These are phyloP conservation scores for Microplitis demolitor DNA, from an alignment of 1,140 invertebrate genomes.

Conservation along the genomic window DNA sequence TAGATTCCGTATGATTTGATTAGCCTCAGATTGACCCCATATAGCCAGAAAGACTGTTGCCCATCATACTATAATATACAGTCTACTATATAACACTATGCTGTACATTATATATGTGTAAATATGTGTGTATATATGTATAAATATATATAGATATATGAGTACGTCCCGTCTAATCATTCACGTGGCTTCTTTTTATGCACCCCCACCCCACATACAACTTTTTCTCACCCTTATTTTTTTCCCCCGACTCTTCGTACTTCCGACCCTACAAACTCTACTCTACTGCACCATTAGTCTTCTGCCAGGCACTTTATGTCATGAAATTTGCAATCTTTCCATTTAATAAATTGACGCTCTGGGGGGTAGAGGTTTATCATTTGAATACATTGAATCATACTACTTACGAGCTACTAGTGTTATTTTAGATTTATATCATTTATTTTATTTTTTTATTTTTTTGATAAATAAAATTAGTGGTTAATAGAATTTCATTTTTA, in stretches of 20 bases:
- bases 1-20: slow-evolving; percentile 60
- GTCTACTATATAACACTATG: not conserved
- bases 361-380: slow-evolving; percentile 46
- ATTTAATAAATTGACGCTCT: slow-evolving; percentile 61
- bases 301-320: slow-evolving; percentile 59
- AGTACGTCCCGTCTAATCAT: slow-evolving; percentile 49
- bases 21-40: slow-evolving; percentile 63
- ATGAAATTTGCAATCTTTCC: slow-evolving; percentile 63
- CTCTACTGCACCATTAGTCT: slow-evolving; percentile 53
- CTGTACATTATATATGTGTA: not conserved
- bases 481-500: not conserved
- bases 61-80: slow-evolving; percentile 17
- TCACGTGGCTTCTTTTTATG: slow-evolving; percentile 57
- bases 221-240: slow-evolving; percentile 24
- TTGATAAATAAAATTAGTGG: not conserved
- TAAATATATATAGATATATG: slow-evolving; percentile 25
- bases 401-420: slow-evolving; percentile 5
- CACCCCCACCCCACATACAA: slow-evolving; percentile 29
- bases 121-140: slow-evolving; percentile 18
- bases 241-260: slow-evolving; percentile 14
- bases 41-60: slow-evolving; percentile 34
- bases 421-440: not conserved
- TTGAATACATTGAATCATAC: slow-evolving; percentile 55
- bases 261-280: not conserved
- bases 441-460: not conserved